A percentile compares a stretch with the other conserved stretches of the same genome.
Conservation (phyloP, 2,797 vertebrate species). For the Leptatherina wallacei region DNA sequence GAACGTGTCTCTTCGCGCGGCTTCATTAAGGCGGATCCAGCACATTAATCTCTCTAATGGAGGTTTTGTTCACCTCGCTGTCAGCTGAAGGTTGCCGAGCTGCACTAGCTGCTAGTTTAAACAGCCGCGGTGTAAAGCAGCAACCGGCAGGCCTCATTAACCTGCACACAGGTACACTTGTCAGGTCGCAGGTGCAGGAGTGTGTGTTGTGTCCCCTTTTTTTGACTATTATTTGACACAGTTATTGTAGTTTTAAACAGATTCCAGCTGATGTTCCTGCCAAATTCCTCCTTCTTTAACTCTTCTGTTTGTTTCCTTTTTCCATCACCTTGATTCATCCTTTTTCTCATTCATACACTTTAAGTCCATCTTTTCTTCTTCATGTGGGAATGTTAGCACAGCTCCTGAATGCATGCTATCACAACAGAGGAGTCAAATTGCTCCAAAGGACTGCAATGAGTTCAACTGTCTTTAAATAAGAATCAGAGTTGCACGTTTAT, state of each 20-base stretch:
- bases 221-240: background rate
- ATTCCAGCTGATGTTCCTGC: background rate
- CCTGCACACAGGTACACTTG: conserved; percentile 25
- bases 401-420: background rate
- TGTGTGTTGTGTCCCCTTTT: conserved; percentile 11
- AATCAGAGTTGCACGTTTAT: conserved; percentile 69
- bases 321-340: background rate
- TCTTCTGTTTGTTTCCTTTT: conserved; percentile 2
- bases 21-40: conserved; percentile 60
- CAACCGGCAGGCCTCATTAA: conserved; percentile 50
- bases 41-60: conserved; percentile 71
- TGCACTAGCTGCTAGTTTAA: conserved; percentile 47
- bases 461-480: conserved; percentile 75
- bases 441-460: conserved; percentile 27
- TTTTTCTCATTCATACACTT: background rate
- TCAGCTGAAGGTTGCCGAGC: conserved; percentile 59
- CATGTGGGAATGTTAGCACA: conserved; percentile 13
- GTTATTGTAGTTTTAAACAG: conserved; percentile 8
- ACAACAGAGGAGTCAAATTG: background rate
- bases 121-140: conserved; percentile 24
- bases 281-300: background rate
- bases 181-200: conserved; percentile 37
- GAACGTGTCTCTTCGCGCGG: conserved; percentile 44
- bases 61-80: conserved; percentile 39
- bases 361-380: background rate